Evolutionary conservation across 2,888 invertebrate genomes (phyloP), one percentile per base, ranked within the genome.

Genomic region (Doris montereyensis): DNA sequence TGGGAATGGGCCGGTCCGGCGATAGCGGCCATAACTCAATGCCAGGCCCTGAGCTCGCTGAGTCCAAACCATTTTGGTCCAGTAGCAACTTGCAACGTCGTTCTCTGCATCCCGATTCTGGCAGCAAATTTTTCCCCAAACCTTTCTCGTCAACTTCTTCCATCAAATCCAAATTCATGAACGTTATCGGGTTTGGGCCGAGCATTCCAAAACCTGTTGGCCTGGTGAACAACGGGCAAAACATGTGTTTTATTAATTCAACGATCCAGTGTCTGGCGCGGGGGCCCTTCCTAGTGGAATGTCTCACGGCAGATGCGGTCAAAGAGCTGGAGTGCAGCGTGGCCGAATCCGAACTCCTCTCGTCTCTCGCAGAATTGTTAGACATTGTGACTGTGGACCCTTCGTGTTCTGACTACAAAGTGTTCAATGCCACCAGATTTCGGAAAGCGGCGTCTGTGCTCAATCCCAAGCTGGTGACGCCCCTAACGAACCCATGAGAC

Each of bases 161-260:
- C 60, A 80, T 89, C 10, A 84, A 84, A 76, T 81, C 83, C 21
- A 86, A 80, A 74, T 84, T 88, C 68, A 85, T 87, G 85, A 84
- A 85, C 57, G 86, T 85, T 3, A 82, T 88, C 76, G 87, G 89
- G 5, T 83, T 86, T 26, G 79, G 82, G 17, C 65, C 71, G 5
- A 28, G 79, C 21, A 65, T 58, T 24, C 77, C 78, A 4, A 84
- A 82, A 60, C 89, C 89, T 34, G 85, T 86, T 32, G 90, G 90
- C 1, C 80, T 90, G 41, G 82, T 83, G 68, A 90, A 90, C 81
- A 86, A 86, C 76, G 88, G 89, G 5, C 87, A 88, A 72, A 89
- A 90, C 77, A 74, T 89, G 72, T 90, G 90, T 80, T 90, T 90
- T 81, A 85, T 90, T 82, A 90, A 90, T 82, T 84, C 88, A 58